Conservation (phyloP, 2,797 vertebrate species). For the Arremon brunneinucha region DNA sequence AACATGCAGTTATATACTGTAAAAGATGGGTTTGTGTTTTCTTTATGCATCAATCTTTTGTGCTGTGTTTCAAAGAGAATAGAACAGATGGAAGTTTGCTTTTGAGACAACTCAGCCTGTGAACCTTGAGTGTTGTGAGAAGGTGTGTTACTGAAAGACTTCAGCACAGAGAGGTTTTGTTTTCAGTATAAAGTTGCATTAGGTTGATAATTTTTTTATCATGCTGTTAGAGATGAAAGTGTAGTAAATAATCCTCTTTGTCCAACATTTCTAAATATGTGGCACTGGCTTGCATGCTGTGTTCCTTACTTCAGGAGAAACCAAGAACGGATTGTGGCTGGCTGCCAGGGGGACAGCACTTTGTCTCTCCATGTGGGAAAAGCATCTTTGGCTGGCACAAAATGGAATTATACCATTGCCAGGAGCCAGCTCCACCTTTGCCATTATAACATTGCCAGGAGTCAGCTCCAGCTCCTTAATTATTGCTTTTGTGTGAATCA, state of each 20-base stretch:
- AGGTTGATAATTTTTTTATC: background rate
- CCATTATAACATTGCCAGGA: background rate
- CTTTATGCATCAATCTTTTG: background rate
- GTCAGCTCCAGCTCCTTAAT: background rate
- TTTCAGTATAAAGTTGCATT: background rate
- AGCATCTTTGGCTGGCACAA: background rate
- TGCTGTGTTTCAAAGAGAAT: background rate
- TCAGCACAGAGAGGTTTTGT: background rate
- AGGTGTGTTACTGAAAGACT: background rate
- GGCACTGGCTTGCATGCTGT: background rate
- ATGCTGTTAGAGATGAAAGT: background rate
- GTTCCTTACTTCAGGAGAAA: background rate
- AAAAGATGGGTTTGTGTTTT: background rate
- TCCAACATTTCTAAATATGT: background rate
- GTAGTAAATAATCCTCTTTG: slow-evolving; percentile 7
- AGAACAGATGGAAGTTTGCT: background rate
- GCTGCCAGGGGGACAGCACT: slow-evolving; percentile 18
- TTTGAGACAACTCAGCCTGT: background rate
- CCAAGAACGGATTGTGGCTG: background rate
- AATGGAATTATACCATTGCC: background rate
- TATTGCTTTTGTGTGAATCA: background rate
- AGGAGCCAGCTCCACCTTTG: background rate
- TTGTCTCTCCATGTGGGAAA: background rate
- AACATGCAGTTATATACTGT: background rate
- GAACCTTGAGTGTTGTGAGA: background rate